Conservation (phyloP, 2,113 vertebrate genomes). For the Misgurnus anguillicaudatus region DNA sequence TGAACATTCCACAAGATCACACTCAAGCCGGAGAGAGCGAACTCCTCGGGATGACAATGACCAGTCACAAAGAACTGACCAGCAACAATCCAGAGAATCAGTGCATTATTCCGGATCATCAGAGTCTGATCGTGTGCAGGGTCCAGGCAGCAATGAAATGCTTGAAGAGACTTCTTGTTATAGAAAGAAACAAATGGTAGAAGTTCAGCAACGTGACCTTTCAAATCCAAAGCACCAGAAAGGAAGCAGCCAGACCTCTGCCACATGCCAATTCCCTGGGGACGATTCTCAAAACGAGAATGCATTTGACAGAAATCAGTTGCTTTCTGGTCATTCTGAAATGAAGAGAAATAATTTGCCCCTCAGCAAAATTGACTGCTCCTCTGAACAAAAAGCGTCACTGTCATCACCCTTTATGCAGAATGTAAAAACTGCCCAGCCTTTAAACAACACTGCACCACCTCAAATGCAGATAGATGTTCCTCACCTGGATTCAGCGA, state of each 20-base stretch:
- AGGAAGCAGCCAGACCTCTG: background rate
- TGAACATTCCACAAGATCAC: constrained; percentile 19
- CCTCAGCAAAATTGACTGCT: background rate
- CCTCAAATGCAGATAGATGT: background rate
- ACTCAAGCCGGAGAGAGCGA: constrained; percentile 7
- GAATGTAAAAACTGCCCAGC: background rate
- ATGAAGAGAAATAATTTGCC: background rate
- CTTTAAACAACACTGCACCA: background rate
- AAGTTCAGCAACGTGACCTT: background rate
- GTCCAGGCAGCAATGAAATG: background rate
- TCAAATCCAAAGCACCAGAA: background rate
- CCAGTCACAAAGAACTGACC: background rate
- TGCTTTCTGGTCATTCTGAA: background rate
- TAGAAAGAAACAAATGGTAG: background rate
- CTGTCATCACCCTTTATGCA: background rate
- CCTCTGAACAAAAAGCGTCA: background rate
- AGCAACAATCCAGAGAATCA: background rate
- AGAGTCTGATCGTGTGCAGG: background rate
- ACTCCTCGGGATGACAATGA: background rate
- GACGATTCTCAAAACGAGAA: background rate
- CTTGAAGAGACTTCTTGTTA: no score
- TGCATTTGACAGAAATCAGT: background rate
- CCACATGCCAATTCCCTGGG: background rate
- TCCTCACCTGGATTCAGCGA: background rate
- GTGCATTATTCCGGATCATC: background rate